Evolutionary conservation across 2,888 invertebrate species (phyloP).

Genomic region (Rugalucina vietnamica): DNA sequence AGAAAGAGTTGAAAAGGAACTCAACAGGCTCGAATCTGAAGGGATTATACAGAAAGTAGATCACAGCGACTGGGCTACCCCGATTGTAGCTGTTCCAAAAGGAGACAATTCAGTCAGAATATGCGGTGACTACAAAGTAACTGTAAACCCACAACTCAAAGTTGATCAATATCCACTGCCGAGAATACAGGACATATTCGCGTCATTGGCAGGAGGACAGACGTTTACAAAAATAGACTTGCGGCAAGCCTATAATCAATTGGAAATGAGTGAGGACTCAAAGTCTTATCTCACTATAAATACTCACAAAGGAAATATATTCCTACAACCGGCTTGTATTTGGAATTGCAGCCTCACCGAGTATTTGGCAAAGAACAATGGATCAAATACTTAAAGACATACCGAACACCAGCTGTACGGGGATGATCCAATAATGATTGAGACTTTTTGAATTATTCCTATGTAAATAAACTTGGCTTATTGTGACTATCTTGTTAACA

Average conservation of each 20-base stretch:
- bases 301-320: slow-evolving; percentile 35
- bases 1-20: slow-evolving; percentile 22
- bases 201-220: slow-evolving; percentile 46
- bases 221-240: slow-evolving; percentile 37
- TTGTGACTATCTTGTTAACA: no score
- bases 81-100: slow-evolving; percentile 38
- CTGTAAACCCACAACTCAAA: slow-evolving; percentile 58
- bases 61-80: slow-evolving; percentile 43
- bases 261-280: slow-evolving; percentile 20
- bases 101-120: slow-evolving; percentile 45
- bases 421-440: no score
- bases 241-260: slow-evolving; percentile 23
- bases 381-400: no score
- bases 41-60: slow-evolving; percentile 32
- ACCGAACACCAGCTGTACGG: no score
- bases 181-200: slow-evolving; percentile 65
- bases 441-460: no score
- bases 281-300: slow-evolving; percentile 28
- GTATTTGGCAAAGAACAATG: no score
- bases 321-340: no score
- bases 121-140: slow-evolving; percentile 61
- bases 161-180: slow-evolving; percentile 65
- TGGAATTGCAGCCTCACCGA: no score
- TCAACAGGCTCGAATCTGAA: slow-evolving; percentile 18
- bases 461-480: no score